Evolutionary conservation across 1,140 invertebrate species (phyloP).

Genomic region (Nylanderia fulva): DNA sequence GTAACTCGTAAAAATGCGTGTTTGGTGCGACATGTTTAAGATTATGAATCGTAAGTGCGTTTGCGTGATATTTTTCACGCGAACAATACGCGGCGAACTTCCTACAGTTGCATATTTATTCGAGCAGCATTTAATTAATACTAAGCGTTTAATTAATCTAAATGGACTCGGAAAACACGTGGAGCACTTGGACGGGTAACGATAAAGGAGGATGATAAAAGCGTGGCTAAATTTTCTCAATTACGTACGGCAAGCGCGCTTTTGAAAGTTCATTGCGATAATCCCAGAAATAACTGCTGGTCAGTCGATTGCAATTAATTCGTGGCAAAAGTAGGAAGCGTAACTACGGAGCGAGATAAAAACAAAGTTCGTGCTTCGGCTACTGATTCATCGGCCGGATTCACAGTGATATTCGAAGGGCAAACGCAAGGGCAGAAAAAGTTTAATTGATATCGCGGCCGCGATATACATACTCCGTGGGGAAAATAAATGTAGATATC

Average conservation of each 20-base stretch:
- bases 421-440: constrained; percentile 30
- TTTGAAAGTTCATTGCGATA: constrained; percentile 51
- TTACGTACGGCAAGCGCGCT: background rate
- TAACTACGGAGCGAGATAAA: constrained; percentile 42
- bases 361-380: constrained; percentile 21
- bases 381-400: constrained; percentile 13
- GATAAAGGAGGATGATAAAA: constrained; percentile 6
- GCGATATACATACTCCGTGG: background rate
- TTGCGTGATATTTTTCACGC: constrained; percentile 31
- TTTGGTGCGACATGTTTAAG: constrained; percentile 21
- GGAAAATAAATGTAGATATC: constrained; percentile 52
- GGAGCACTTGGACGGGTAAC: background rate
- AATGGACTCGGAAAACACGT: constrained; percentile 42
- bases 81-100: constrained; percentile 20
- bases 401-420: background rate
- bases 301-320: constrained; percentile 63
- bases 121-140: constrained; percentile 50
- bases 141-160: constrained; percentile 65
- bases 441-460: constrained; percentile 59
- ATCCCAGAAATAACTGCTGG: constrained; percentile 39
- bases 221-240: constrained; percentile 32
- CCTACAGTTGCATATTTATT: constrained; percentile 33
- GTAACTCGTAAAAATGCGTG: constrained; percentile 16
- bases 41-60: constrained; percentile 44
- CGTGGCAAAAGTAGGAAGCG: constrained; percentile 31